Conservation (phyloP, 2,797 vertebrate species). For the Typhlichthys eigenmanni region DNA sequence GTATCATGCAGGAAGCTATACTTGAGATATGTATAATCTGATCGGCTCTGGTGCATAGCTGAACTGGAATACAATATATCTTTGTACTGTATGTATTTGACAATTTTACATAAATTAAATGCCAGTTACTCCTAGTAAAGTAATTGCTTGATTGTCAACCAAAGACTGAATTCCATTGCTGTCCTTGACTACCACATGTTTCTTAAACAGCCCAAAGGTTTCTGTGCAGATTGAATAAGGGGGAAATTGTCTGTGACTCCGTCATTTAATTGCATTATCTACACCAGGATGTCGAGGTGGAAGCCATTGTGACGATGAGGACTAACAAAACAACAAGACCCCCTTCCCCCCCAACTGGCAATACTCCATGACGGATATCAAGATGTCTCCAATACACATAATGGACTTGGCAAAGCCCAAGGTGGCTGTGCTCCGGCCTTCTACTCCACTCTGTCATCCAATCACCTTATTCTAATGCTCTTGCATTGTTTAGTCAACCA, state of each 20-base stretch:
- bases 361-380: slow-evolving; percentile 60
- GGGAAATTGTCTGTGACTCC: slow-evolving; percentile 35
- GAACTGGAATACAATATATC: too few relatives aligned
- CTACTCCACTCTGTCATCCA: slow-evolving; percentile 73
- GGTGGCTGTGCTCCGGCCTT: slow-evolving; percentile 59
- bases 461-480: slow-evolving; percentile 82
- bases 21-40: too few relatives aligned
- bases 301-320: slow-evolving; percentile 70
- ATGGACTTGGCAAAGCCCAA: slow-evolving; percentile 78
- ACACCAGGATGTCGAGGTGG: slow-evolving; percentile 56
- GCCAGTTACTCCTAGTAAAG: slow-evolving; percentile 4
- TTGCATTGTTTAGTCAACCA: slow-evolving; percentile 79
- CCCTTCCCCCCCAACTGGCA: slow-evolving; percentile 41
- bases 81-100: too few relatives aligned
- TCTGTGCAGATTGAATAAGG: slow-evolving; percentile 45
- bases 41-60: too few relatives aligned
- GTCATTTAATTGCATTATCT: slow-evolving; percentile 72
- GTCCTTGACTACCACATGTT: slow-evolving; percentile 37
- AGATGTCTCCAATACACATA: slow-evolving; percentile 79
- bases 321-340: slow-evolving; percentile 53
- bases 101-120: too few relatives aligned
- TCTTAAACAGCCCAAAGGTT: slow-evolving; percentile 39
- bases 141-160: slow-evolving; percentile 26
- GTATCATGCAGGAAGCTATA: too few relatives aligned
- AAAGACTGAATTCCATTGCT: slow-evolving; percentile 8